Percentiles rank a stretch among this genome's conserved stretches.
Conservation (phyloP, 2,888 invertebrate species). For the Microchrysa polita region DNA sequence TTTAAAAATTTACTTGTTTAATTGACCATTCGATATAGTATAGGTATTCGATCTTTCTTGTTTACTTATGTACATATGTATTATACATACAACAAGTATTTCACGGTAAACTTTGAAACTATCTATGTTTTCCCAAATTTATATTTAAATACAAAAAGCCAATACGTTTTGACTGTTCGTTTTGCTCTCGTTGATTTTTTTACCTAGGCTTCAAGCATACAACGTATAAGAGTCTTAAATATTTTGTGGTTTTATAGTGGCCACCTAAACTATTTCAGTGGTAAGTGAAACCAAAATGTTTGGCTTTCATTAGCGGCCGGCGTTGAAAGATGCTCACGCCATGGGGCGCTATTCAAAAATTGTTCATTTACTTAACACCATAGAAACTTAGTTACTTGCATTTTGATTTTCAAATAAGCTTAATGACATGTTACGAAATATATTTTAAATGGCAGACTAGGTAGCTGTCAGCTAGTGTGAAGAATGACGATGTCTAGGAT, state of each 20-base stretch:
- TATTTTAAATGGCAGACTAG: no score
- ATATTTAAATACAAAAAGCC: no score
- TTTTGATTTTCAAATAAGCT: slow-evolving; percentile 20
- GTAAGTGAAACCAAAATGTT: slow-evolving; percentile 13
- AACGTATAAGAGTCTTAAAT: neutral
- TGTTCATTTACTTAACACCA: slow-evolving; percentile 1
- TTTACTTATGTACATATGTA: no score
- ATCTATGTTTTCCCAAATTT: no score
- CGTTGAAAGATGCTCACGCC: slow-evolving; percentile 42
- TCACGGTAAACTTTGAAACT: no score
- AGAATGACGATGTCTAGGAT: slow-evolving; percentile 22
- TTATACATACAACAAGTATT: no score
- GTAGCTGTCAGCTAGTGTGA: slow-evolving; percentile 14
- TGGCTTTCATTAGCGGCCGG: slow-evolving; percentile 40
- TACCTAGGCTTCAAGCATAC: neutral
- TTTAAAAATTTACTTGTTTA: no score
- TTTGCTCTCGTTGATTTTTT: neutral
- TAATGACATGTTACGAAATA: slow-evolving; percentile 7
- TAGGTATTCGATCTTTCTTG: no score
- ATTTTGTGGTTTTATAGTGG: slow-evolving; percentile 9
- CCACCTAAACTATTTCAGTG: slow-evolving; percentile 28
- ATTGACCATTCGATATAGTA: no score
- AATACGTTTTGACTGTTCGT: neutral
- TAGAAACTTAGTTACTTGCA: neutral
- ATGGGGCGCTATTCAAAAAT: slow-evolving; percentile 30